Base-by-base conservation (phyloP, 2,888 invertebrate genomes). In the Ormyrus labotus region DNA sequence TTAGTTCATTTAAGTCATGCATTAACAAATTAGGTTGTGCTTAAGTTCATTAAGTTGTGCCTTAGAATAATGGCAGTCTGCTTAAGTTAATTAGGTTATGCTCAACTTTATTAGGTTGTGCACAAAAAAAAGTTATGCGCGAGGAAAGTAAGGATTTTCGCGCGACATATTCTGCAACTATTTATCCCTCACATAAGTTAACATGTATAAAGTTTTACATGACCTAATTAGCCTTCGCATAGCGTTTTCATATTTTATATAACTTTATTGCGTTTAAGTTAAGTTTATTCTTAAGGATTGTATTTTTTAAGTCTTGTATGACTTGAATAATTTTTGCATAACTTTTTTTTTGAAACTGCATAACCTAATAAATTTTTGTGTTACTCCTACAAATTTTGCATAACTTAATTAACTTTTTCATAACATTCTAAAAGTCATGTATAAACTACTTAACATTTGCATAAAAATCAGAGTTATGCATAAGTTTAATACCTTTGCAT, bases 351-450 rank as follows among this genome's bases (percentile, higher is more conserved):
- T 63, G 19, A 19, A 19, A 77, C 34, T 72, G 72, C 78, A 78
- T 79, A 79, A 72, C 71, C 78, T 81, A 81, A 81, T 81, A 72
- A 68, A 81, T 74, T 81, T 81, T 48, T 78, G 81, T 67, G 63
- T 78, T 67, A 63, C 72, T 81, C 72, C 77, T 13, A 34, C n/a
- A n/a, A 65, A 74, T 78, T 71, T 77, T 50, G 69, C 74, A 77
- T 82, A 82, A 70, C 77, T 80, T 80, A 68, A 80, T 82, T 63
- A 80, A 77, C 68, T 68, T 74, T 73, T 78, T 78, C 71, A 63
- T 53, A 69, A 77, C 60, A 34, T 72, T 68, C n/a, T 78, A 57
- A 78, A 19, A 81, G 68, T 76, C 64, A 57, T 79, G 72, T 81
- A 79, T 68, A 79, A 75, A 79, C 68, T 73, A 75, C 78, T 78